Conservation (phyloP, 2,888 invertebrate genomes). For the Megaustenia siamemsis region DNA sequence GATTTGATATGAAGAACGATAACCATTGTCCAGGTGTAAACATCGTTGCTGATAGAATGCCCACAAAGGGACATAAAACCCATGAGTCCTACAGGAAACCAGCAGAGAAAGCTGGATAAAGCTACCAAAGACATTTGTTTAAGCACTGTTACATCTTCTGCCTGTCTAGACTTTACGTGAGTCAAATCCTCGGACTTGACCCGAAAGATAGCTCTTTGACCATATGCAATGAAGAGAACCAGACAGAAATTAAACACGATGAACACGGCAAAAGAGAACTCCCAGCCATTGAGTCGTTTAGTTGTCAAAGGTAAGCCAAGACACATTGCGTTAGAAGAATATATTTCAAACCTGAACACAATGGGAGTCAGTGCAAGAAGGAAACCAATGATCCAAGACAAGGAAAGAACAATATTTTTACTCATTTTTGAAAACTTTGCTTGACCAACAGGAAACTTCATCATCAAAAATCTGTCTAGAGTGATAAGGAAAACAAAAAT, state of each 20-base stretch:
- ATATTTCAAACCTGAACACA: background rate
- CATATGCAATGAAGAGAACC: background rate
- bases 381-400: background rate
- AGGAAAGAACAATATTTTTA: background rate
- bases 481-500: conserved; percentile 18
- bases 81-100: too few relatives aligned
- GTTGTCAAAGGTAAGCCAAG: background rate
- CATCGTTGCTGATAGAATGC: too few relatives aligned
- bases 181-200: background rate
- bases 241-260: background rate
- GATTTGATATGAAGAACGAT: too few relatives aligned
- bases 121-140: too few relatives aligned
- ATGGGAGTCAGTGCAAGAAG: background rate
- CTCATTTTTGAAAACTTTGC: background rate
- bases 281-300: background rate
- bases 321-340: background rate
- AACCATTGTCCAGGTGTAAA: too few relatives aligned
- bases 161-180: too few relatives aligned
- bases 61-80: background rate
- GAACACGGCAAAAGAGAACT: background rate
- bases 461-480: conserved; percentile 13
- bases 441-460: conserved; percentile 3
- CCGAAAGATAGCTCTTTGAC: background rate
- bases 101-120: too few relatives aligned
- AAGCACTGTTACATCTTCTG: too few relatives aligned